A percentile compares a stretch with the other conserved stretches of the same genome.
Conservation (phyloP, 2,888 invertebrate species). For the Drosophila meridionalis region DNA sequence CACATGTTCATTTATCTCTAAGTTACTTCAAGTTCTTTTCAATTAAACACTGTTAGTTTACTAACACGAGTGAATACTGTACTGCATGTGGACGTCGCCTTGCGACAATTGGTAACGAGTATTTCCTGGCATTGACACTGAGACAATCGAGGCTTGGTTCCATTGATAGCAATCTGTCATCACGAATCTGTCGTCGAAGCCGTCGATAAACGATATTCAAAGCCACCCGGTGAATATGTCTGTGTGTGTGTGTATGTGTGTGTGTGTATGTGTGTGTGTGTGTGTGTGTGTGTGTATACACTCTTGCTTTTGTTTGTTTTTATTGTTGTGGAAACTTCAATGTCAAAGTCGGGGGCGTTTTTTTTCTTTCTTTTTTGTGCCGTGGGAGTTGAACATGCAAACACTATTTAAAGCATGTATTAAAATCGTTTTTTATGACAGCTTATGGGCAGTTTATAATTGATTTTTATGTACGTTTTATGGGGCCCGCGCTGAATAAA, state of each 20-base stretch:
- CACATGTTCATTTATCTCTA: background rate
- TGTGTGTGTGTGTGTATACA: constrained; percentile 6
- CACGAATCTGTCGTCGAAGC: constrained; percentile 35
- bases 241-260: background rate
- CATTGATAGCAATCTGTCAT: constrained; percentile 43
- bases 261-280: constrained; percentile 9
- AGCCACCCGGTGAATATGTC: constrained; percentile 12
- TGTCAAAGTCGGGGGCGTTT: constrained; percentile 71
- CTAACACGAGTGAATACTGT: background rate
- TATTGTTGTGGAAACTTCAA: constrained; percentile 51
- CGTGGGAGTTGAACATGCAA: constrained; percentile 49
- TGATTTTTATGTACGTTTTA: constrained; percentile 28
- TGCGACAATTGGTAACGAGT: constrained; percentile 13
- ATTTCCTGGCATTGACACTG: constrained; percentile 29
- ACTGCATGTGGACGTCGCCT: background rate
- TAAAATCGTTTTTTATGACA: constrained; percentile 40
- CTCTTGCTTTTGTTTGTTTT: constrained; percentile 30
- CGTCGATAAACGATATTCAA: constrained; percentile 37
- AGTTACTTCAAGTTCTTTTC: no score
- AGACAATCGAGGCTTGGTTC: constrained; percentile 29
- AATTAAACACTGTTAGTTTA: no score
- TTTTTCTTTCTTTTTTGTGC: background rate
- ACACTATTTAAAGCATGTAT: constrained; percentile 17
- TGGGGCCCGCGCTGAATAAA: constrained; percentile 15
- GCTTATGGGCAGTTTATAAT: constrained; percentile 40